phyloP scores from a whole-genome alignment of 2,888 invertebrate genomes.

The Oscheius onirici region DNA sequence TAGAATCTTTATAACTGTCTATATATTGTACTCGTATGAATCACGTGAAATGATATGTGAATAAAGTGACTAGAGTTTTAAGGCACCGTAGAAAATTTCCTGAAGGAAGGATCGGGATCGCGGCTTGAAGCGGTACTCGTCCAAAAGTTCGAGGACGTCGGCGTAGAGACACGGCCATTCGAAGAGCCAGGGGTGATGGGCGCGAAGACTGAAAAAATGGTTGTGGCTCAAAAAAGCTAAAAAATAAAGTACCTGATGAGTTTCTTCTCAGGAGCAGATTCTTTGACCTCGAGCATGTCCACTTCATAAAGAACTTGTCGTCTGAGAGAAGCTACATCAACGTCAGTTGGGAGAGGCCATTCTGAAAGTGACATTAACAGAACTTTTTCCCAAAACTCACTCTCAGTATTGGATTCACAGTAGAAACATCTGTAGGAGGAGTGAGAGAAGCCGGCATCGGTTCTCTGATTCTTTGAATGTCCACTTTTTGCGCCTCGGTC shows the following conservation, averaged over 20 bases:
- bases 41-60: not conserved
- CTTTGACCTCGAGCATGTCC: conserved; percentile 58
- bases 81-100: conserved; percentile 58
- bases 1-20: conserved; percentile 4
- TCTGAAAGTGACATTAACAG: conserved; percentile 9
- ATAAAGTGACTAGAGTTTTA: conserved; percentile 27
- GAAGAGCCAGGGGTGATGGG: conserved; percentile 51
- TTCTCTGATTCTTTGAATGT: conserved; percentile 35
- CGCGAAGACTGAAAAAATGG: conserved; percentile 42
- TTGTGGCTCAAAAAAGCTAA: not conserved
- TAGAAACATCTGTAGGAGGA: conserved; percentile 52
- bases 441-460: conserved; percentile 40
- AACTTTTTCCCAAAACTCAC: not conserved
- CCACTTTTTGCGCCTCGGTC: conserved; percentile 48
- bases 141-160: conserved; percentile 60
- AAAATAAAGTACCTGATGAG: conserved; percentile 40
- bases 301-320: conserved; percentile 52
- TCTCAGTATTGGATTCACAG: conserved; percentile 42
- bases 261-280: conserved; percentile 52
- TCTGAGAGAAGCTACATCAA: conserved; percentile 41
- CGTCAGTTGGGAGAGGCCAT: conserved; percentile 17
- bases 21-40: not conserved
- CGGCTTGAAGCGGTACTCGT: conserved; percentile 58
- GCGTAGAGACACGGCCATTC: conserved; percentile 61
- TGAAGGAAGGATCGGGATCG: conserved; percentile 56